Conservation (phyloP, 2,888 invertebrate genomes). For the Entomobrya proxima region DNA sequence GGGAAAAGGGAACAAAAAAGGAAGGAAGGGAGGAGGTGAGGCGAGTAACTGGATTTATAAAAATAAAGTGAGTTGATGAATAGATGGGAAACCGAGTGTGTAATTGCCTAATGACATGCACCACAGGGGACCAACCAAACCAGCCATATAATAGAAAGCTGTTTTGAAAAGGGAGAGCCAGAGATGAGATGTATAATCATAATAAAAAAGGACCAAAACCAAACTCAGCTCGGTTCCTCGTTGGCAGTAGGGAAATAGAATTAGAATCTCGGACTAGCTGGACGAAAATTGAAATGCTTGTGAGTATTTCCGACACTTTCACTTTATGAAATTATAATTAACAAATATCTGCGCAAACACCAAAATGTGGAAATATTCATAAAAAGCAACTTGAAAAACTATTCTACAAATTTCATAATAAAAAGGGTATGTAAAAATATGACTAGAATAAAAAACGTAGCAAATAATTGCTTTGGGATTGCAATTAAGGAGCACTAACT, state of each 20-base stretch:
- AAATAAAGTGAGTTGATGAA: slow-evolving; percentile 61
- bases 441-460: too few species aligned
- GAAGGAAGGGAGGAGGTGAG: neutral
- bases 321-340: too few species aligned
- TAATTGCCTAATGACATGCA: slow-evolving; percentile 74
- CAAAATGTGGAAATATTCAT: too few species aligned
- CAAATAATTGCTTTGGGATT: too few species aligned
- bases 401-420: too few species aligned
- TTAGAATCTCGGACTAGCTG: neutral
- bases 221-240: neutral
- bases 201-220: slow-evolving; percentile 38
- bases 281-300: too few species aligned
- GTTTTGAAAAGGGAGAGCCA: neutral
- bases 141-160: slow-evolving; percentile 61
- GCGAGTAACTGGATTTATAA: slow-evolving; percentile 40
- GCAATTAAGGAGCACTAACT: too few species aligned
- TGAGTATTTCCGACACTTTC: too few species aligned
- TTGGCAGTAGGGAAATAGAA: neutral
- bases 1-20: neutral
- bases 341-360: too few species aligned
- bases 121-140: slow-evolving; percentile 73
- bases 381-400: too few species aligned
- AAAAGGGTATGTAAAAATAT: too few species aligned
- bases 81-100: slow-evolving; percentile 71
- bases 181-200: slow-evolving; percentile 50